Base-by-base conservation (phyloP, 2,113 vertebrate genomes). In the Tichodroma muraria region DNA sequence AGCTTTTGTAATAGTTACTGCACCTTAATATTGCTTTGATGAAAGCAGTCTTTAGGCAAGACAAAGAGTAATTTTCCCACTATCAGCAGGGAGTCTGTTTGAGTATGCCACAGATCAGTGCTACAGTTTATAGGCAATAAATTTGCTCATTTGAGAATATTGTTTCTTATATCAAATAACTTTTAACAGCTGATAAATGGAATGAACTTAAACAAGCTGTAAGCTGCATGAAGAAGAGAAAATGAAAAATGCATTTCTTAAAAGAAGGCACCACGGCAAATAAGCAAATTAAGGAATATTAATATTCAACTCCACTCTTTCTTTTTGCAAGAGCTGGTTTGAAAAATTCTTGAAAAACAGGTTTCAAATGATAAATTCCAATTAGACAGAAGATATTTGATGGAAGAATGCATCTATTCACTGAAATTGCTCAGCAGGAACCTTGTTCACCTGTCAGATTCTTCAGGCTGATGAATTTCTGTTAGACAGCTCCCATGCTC, bases 371-470 rank as follows among this genome's bases (percentile, higher is more conserved):
- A 85, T 63, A 91, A 93, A 90, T 63, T 81, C n/a, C 70, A 88
- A 73, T 70, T 53, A 89, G 70, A 85, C 59, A 87, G 85, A 72
- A 80, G 68, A 50, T 66, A 93, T 82, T 11, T 73, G 71, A 85
- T 80, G 59, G 79, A 80, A 91, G 31, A 91, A 83, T 47, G 64
- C 57, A 66, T 70, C 60, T 80, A 73, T 72, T 76, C 85, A 77
- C 68, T 54, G 63, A 61, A 94, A 81, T 69, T 88, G 50, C 88
- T 80, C 90, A 91, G 75, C 57, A 79, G 85, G 66, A 93, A 69
- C 50, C 61, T 95, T 69, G 71, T 73, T 95, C 79, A 96, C 63
- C 79, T 91, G 93, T 91, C 85, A 94, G 71, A 93, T 35, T 77
- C 50, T 54, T 23, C 64, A 70, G 35, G 42, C 35, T 85, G 40